These are phyloP conservation scores for Heliocidaris erythrogramma DNA, from an alignment of 35 echinoderm and acorn worm genomes.

Conservation along the genomic window DNA sequence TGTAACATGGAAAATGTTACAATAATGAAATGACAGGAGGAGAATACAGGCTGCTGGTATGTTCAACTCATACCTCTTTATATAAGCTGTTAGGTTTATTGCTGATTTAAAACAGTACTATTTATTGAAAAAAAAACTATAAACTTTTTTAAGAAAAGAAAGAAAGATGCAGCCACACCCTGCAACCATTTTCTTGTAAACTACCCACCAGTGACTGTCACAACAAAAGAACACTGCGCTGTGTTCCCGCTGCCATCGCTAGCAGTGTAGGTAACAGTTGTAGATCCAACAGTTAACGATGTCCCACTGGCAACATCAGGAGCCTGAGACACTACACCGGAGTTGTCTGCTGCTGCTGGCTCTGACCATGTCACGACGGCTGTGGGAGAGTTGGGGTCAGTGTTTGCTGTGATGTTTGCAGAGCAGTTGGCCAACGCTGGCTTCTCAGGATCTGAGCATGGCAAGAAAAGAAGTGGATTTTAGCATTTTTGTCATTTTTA, in stretches of 20 bases:
- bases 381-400: neutral
- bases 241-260: neutral
- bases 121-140: too few species aligned
- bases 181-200: neutral
- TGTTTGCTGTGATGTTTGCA: constrained; percentile 29
- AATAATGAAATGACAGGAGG: too few species aligned
- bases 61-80: too few species aligned
- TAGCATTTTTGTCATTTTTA: too few species aligned
- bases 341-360: constrained; percentile 31
- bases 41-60: too few species aligned
- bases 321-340: neutral
- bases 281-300: neutral
- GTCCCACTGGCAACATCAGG: neutral
- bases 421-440: constrained; percentile 14
- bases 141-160: too few species aligned
- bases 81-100: too few species aligned
- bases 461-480: neutral
- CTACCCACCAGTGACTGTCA: constrained; percentile 36
- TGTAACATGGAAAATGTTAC: too few species aligned
- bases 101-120: too few species aligned
- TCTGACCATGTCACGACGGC: constrained; percentile 42
- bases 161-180: too few species aligned
- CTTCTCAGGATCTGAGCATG: constrained; percentile 29
- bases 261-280: constrained; percentile 16
- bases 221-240: neutral